A percentile compares a stretch with the other conserved stretches of the same genome.
These are phyloP conservation scores for Lithophane socia DNA, from an alignment of 2,888 invertebrate genomes.

Conservation along the genomic window DNA sequence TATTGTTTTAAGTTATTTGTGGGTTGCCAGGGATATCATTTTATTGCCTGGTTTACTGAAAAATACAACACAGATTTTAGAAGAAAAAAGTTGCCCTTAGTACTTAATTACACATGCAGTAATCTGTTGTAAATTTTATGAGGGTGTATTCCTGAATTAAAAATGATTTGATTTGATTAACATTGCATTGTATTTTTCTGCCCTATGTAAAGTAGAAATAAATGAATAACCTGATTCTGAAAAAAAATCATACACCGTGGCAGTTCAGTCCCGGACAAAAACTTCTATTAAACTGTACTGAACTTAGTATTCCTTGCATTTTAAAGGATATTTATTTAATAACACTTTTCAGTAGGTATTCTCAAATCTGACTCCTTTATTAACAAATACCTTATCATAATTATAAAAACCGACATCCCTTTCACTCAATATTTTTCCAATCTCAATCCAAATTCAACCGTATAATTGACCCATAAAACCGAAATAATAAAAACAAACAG, in stretches of 20 bases:
- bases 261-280: not conserved
- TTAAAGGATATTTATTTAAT: too few species aligned
- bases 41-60: not conserved
- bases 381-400: not conserved
- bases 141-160: too few species aligned
- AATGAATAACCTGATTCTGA: not conserved
- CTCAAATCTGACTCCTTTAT: not conserved
- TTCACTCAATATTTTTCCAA: constrained; percentile 13
- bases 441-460: constrained; percentile 32
- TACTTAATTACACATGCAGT: too few species aligned
- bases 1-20: constrained; percentile 16
- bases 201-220: not conserved
- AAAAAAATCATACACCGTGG: not conserved
- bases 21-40: not conserved
- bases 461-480: constrained; percentile 35
- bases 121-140: too few species aligned
- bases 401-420: constrained; percentile 1
- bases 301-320: not conserved
- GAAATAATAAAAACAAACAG: constrained; percentile 52
- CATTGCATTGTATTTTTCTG: not conserved
- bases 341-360: not conserved
- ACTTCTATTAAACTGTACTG: not conserved
- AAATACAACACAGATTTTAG: not conserved
- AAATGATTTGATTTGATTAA: too few species aligned
- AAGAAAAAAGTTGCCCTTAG: not conserved